These are phyloP conservation scores for Abramis brama DNA, from an alignment of 2,113 vertebrate species.

Conservation along the genomic window DNA sequence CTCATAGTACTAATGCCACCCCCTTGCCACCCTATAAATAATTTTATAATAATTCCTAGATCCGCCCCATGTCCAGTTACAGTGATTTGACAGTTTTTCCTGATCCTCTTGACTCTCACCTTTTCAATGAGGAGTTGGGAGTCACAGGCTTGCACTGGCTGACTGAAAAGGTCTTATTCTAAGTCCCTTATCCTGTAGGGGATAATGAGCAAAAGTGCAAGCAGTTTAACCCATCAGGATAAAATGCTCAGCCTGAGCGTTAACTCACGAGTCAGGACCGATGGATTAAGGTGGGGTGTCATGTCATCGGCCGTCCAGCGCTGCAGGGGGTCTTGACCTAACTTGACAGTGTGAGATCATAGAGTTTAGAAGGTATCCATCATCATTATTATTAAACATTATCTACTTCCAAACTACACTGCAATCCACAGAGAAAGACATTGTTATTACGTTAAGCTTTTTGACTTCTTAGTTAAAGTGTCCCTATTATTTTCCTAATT, in stretches of 20 bases:
- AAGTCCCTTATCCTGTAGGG: conserved; percentile 62
- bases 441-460: background rate
- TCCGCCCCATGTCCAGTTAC: no score
- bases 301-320: conserved; percentile 6
- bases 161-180: conserved; percentile 45
- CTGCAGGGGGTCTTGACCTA: background rate
- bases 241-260: conserved; percentile 62
- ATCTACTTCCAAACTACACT: background rate
- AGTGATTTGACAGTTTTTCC: background rate
- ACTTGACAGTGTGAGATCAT: background rate
- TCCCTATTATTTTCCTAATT: no score
- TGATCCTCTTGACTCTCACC: background rate
- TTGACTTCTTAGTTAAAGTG: background rate
- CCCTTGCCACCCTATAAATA: no score
- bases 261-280: conserved; percentile 46
- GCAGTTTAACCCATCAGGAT: conserved; percentile 65
- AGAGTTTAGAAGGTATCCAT: background rate
- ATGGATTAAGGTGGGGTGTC: conserved; percentile 61
- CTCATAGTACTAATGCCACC: no score
- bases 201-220: conserved; percentile 62
- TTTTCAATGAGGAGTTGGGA: background rate
- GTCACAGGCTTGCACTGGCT: background rate
- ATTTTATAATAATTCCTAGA: no score
- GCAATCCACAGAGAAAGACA: background rate
- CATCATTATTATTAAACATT: background rate